phyloP scores from a whole-genome alignment of 2,888 invertebrate species.

The Papilio demoleus region DNA sequence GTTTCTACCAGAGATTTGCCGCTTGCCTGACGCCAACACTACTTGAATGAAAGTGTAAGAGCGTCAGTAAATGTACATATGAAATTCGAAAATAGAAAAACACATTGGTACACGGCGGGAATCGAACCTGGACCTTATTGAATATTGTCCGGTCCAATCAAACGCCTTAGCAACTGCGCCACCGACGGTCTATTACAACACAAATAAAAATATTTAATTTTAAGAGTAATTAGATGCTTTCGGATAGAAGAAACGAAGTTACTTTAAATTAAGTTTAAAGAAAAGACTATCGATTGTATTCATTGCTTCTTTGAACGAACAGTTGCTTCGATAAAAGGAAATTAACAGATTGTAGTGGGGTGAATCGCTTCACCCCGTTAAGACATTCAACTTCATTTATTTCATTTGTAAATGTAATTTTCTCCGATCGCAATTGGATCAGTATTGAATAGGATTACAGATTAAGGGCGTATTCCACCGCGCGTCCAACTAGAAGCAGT shows the following conservation, averaged over 20 bases:
- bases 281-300: constrained; percentile 5
- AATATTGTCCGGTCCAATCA: too few species aligned
- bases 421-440: constrained; percentile 28
- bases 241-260: not conserved
- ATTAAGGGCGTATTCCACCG: constrained; percentile 24
- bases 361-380: constrained; percentile 9
- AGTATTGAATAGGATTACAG: constrained; percentile 35
- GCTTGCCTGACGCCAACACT: too few species aligned
- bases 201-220: not conserved
- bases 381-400: constrained; percentile 16
- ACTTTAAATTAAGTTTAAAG: constrained; percentile 13
- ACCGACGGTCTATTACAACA: too few species aligned
- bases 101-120: too few species aligned
- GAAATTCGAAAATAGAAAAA: too few species aligned
- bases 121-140: too few species aligned
- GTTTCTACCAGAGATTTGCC: too few species aligned
- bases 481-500: constrained; percentile 1
- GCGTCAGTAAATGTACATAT: too few species aligned
- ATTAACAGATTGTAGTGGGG: not conserved
- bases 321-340: constrained; percentile 8
- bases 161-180: too few species aligned
- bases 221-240: not conserved
- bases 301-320: not conserved
- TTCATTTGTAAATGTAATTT: constrained; percentile 9
- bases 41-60: too few species aligned